Conservation (phyloP, 1,140 invertebrate genomes). For the Bicyclus anynana region DNA sequence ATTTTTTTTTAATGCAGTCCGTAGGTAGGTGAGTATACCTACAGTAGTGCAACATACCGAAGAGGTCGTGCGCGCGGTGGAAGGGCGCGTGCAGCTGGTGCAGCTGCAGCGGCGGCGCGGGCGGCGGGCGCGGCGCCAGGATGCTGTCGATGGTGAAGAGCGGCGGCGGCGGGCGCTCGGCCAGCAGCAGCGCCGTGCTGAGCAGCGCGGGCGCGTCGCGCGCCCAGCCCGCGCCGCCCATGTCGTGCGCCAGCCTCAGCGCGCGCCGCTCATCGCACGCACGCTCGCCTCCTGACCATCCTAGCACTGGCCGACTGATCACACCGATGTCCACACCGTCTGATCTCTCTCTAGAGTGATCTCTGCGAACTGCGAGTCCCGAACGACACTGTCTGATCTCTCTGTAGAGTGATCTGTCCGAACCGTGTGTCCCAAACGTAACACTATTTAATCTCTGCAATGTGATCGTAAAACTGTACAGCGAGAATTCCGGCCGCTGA, state of each 20-base stretch:
- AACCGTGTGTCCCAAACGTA: too few relatives aligned
- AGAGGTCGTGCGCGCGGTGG: constrained; percentile 83
- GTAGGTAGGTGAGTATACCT: too few relatives aligned
- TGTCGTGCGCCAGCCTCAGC: constrained; percentile 27
- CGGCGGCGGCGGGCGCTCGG: constrained; percentile 79
- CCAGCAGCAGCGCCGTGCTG: constrained; percentile 65
- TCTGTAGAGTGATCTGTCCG: too few relatives aligned
- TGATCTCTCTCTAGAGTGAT: too few relatives aligned
- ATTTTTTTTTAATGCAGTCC: too few relatives aligned
- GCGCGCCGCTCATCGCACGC: constrained; percentile 32
- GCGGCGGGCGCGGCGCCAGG: constrained; percentile 80
- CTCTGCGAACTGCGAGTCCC: too few relatives aligned
- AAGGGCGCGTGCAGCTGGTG: constrained; percentile 71
- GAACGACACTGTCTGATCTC: too few relatives aligned
- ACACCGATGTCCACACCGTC: too few relatives aligned
- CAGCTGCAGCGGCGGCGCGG: constrained; percentile 70
- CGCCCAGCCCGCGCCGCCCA: constrained; percentile 43
- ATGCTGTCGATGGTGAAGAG: constrained; percentile 90
- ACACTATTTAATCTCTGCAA: too few relatives aligned
- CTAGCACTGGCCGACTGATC: too few relatives aligned
- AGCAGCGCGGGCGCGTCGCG: constrained; percentile 62
- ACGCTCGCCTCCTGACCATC: too few relatives aligned
- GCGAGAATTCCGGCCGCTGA: constrained; percentile 12
- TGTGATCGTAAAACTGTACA: too few relatives aligned
- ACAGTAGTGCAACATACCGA: constrained; percentile 77